Evolutionary conservation across 2,888 invertebrate species (phyloP).

Genomic region (Dryococelus australis): DNA sequence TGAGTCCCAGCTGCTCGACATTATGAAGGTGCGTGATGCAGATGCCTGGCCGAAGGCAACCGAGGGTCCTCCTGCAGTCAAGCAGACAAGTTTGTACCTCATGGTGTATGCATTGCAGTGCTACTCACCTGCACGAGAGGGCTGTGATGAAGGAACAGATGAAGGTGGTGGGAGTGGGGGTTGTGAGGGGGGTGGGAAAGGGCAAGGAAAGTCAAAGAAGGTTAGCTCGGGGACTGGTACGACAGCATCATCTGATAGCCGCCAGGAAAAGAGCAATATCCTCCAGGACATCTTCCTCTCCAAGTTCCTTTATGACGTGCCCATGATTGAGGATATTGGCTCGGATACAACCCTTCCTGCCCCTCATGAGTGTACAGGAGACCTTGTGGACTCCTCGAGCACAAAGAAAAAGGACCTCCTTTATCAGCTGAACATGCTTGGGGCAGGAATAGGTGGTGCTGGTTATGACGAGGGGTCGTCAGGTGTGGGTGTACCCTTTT

Average conservation of each 20-base stretch:
- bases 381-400: slow-evolving; percentile 54
- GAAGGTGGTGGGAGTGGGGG: slow-evolving; percentile 39
- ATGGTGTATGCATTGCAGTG: slow-evolving; percentile 76
- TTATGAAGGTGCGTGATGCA: slow-evolving; percentile 59
- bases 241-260: slow-evolving; percentile 59
- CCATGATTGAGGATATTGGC: slow-evolving; percentile 56
- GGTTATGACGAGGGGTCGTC: slow-evolving; percentile 37
- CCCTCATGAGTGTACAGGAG: slow-evolving; percentile 51
- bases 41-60: slow-evolving; percentile 27
- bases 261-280: slow-evolving; percentile 55
- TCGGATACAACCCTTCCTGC: slow-evolving; percentile 50
- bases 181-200: slow-evolving; percentile 36
- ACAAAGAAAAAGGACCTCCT: slow-evolving; percentile 54
- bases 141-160: slow-evolving; percentile 39
- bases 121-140: slow-evolving; percentile 53
- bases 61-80: slow-evolving; percentile 45
- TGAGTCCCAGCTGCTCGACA: slow-evolving; percentile 57
- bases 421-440: slow-evolving; percentile 39
- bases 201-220: slow-evolving; percentile 52
- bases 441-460: slow-evolving; percentile 38
- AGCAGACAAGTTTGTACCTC: slow-evolving; percentile 61
- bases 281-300: slow-evolving; percentile 57
- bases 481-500: slow-evolving; percentile 37
- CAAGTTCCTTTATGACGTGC: slow-evolving; percentile 57
- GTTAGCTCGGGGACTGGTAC: slow-evolving; percentile 61